Base-by-base conservation (phyloP, 2,113 vertebrate species). In the Aphelocoma coerulescens region DNA sequence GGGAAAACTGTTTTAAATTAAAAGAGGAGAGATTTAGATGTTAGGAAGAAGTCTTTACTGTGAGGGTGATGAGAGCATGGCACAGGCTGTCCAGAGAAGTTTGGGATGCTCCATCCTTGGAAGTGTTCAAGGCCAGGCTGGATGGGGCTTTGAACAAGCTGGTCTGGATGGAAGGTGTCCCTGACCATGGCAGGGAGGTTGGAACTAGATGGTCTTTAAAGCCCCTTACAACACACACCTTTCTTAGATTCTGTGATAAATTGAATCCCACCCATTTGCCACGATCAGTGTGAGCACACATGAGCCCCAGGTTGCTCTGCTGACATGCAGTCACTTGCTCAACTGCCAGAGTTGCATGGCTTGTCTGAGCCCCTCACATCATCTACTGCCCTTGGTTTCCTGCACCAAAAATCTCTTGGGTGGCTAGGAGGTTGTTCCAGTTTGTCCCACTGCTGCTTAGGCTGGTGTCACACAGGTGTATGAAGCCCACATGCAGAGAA, bases 331-430 rank as follows among this genome's bases (percentile, higher is more conserved):
- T 22, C 54, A 32, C 20, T 68, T 75, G 33, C 19, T 65, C 35
- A 72, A 0, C 9, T 61, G 11, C 6, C 54, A 21, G 43, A 48
- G 27, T 3, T 37, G 8, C 24, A 12, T 3, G 13, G 30, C 8
- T 51, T 71, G 6, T 61, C 65, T 68, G 19, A 79, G 32, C 37
- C 43, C 19, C 85, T 67, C 52, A 10, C 27, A 87, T 61, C 23
- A 49, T 5, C 18, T 22, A 4, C 43, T 57, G 61, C 52, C 12
- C 52, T 66, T 35, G 28, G 13, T 66, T 39, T 75, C 26, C 62
- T 51, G 23, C 37, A 62, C 21, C 43, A 94, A 69, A 81, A 62
- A 28, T 24, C 41, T 51, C 41, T 18, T 37, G 18, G 20, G 12
- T 58, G 10, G 13, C n/a, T 30, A 20, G 28, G 28, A 69, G 3